These are phyloP conservation scores for Coenonympha glycerion DNA, from an alignment of 2,888 invertebrate species.

Conservation along the genomic window DNA sequence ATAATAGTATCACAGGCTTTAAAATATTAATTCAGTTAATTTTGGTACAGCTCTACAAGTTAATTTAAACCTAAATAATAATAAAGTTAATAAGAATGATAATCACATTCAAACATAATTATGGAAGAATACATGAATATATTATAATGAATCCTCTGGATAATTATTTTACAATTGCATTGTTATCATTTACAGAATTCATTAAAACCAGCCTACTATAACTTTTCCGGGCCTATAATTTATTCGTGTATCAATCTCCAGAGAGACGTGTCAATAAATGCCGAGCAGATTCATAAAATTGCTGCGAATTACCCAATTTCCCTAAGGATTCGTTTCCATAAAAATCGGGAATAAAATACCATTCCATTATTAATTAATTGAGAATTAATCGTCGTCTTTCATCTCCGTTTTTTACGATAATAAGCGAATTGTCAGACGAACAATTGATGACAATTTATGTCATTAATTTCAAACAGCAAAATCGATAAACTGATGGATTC, in stretches of 20 bases:
- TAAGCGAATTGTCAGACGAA: not conserved
- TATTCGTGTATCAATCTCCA: slow-evolving; percentile 27
- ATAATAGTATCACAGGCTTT: no score
- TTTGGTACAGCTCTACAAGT: no score
- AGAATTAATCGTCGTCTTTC: slow-evolving; percentile 7
- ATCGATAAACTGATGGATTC: no score
- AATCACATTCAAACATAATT: no score
- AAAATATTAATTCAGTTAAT: no score
- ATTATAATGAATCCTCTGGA: not conserved
- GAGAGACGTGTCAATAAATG: slow-evolving; percentile 32
- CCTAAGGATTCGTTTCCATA: slow-evolving; percentile 25
- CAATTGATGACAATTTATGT: not conserved
- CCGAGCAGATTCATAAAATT: slow-evolving; percentile 29
- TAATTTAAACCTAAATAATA: no score
- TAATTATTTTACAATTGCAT: not conserved
- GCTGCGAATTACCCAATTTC: slow-evolving; percentile 28
- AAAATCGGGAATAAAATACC: slow-evolving; percentile 20
- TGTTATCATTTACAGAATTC: not conserved
- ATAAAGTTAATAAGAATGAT: no score
- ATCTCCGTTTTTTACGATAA: slow-evolving; percentile 10
- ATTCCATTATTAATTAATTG: slow-evolving; percentile 16
- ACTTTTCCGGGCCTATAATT: slow-evolving; percentile 18
- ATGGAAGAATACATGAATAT: no score
- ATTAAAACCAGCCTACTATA: not conserved
- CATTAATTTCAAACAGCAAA: no score